A percentile compares a stretch with the other conserved stretches of the same genome.
Evolutionary conservation across 2,797 vertebrate species (phyloP).

Genomic region (Ataeniobius toweri): DNA sequence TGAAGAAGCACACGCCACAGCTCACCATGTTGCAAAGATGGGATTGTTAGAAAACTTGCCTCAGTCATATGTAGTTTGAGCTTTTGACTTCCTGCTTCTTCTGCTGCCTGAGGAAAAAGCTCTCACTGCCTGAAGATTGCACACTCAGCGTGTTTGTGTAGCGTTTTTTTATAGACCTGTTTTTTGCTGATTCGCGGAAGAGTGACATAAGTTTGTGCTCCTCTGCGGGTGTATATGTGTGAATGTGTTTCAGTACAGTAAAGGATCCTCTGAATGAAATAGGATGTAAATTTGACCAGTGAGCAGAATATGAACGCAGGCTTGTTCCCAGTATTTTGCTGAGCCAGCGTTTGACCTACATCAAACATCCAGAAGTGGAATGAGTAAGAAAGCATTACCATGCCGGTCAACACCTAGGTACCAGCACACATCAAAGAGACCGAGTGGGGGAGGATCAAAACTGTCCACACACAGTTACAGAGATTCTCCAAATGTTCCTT

Average conservation of each 20-base stretch:
- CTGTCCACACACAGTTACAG: background rate
- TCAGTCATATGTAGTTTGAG: constrained; percentile 29
- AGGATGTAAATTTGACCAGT: constrained; percentile 72
- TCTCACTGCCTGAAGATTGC: constrained; percentile 30
- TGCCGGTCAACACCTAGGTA: constrained; percentile 48
- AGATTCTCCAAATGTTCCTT: constrained; percentile 24
- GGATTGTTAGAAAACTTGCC: constrained; percentile 22
- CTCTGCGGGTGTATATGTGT: constrained; percentile 24
- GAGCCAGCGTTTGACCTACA: constrained; percentile 71
- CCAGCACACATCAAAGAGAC: constrained; percentile 41
- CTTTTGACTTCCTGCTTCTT: constrained; percentile 36
- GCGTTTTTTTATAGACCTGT: constrained; percentile 45
- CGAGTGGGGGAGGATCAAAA: background rate
- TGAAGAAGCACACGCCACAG: background rate
- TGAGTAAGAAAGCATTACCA: constrained; percentile 50
- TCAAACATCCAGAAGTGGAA: constrained; percentile 59
- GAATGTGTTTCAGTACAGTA: constrained; percentile 37
- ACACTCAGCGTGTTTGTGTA: constrained; percentile 66
- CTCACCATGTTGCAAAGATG: constrained; percentile 17
- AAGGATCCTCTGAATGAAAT: constrained; percentile 66
- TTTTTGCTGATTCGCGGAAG: constrained; percentile 73
- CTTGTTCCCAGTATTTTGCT: constrained; percentile 55
- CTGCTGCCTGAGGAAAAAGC: constrained; percentile 50
- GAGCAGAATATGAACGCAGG: constrained; percentile 58
- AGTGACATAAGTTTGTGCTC: constrained; percentile 40